Evolutionary conservation across 2,888 invertebrate genomes (phyloP).

Genomic region (Scaptomyza polygonia): DNA sequence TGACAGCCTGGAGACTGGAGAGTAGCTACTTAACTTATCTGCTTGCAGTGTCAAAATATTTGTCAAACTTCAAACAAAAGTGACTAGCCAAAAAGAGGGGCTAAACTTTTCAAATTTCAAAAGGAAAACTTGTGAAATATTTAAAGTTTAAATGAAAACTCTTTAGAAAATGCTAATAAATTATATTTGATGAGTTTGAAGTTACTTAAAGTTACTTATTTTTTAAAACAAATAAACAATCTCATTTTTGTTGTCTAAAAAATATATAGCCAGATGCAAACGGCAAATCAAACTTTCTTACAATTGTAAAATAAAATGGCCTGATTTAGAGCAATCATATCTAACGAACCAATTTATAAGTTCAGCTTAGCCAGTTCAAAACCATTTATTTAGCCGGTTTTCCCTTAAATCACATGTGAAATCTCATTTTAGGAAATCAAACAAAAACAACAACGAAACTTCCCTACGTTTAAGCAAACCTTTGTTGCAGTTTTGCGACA

Average conservation of each 20-base stretch:
- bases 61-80: conserved; percentile 18
- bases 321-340: conserved; percentile 17
- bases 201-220: no score
- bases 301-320: conserved; percentile 17
- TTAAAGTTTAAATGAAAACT: no score
- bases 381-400: conserved; percentile 26
- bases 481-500: conserved; percentile 71
- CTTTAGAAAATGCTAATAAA: no score
- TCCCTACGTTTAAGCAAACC: conserved; percentile 20
- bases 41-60: conserved; percentile 25
- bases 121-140: no score
- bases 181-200: no score
- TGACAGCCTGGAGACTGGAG: conserved; percentile 35
- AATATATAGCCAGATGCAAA: no score
- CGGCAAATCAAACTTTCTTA: no score
- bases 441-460: conserved; percentile 10
- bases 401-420: conserved; percentile 29
- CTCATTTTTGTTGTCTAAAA: no score
- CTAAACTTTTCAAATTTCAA: no score
- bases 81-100: no score
- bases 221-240: no score
- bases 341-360: conserved; percentile 43
- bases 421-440: conserved; percentile 35
- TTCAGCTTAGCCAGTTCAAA: conserved; percentile 31
- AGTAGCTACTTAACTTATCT: conserved; percentile 11